These are phyloP conservation scores for Dicyrtomina minuta DNA, from an alignment of 2,888 invertebrate genomes.

Conservation along the genomic window DNA sequence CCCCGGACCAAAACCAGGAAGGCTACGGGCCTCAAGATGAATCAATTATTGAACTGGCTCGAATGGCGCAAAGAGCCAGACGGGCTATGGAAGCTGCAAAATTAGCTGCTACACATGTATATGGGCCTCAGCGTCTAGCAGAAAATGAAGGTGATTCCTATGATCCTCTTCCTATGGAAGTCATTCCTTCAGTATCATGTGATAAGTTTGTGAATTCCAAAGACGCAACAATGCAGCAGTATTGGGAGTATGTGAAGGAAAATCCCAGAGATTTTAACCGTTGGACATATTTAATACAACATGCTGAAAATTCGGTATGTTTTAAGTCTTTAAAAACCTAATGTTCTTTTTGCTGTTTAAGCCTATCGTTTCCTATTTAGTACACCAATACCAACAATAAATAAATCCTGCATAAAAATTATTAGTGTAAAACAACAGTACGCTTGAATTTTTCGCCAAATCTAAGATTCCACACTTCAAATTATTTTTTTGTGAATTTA, in stretches of 20 bases:
- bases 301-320: conserved; percentile 53
- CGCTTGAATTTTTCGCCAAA: too few species aligned
- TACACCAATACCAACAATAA: too few species aligned
- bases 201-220: conserved; percentile 41
- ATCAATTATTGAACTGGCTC: conserved; percentile 47
- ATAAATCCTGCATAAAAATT: too few species aligned
- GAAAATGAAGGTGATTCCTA: conserved; percentile 41
- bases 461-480: too few species aligned
- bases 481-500: too few species aligned
- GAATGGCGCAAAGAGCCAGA: conserved; percentile 46
- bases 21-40: conserved; percentile 37
- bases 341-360: too few species aligned
- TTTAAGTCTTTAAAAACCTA: too few species aligned
- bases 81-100: conserved; percentile 41
- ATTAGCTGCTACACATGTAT: conserved; percentile 30
- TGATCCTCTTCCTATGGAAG: conserved; percentile 52
- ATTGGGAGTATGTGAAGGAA: conserved; percentile 54
- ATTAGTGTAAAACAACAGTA: too few species aligned
- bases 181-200: conserved; percentile 42
- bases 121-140: conserved; percentile 33
- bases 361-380: too few species aligned
- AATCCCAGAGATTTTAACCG: conserved; percentile 55
- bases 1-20: conserved; percentile 28
- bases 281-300: conserved; percentile 54
- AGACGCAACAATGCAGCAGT: conserved; percentile 51